Percentiles rank a stretch among this genome's conserved stretches.
phyloP scores from a whole-genome alignment of 2,113 vertebrate species.

The Dasyornis broadbenti region DNA sequence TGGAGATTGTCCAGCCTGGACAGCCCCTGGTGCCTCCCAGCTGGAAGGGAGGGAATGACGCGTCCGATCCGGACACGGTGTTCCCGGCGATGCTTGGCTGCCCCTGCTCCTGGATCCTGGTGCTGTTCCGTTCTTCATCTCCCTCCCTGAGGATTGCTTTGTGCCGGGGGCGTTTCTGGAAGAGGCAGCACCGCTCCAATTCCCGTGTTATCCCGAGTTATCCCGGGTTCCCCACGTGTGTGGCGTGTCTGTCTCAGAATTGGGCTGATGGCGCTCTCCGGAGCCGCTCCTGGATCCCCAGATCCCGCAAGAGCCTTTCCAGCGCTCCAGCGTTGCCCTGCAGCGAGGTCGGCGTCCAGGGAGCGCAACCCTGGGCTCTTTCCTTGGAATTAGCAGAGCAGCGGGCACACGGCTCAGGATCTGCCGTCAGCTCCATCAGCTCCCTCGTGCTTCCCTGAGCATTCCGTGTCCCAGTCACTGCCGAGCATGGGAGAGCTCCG shows the following conservation, averaged over 20 bases:
- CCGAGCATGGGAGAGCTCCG: background rate
- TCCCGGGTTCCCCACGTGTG: background rate
- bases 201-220: fast-evolving
- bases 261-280: fast-evolving
- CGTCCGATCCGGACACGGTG: background rate
- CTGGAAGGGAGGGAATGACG: background rate
- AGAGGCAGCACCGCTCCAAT: background rate
- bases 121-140: background rate
- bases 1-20: constrained; percentile 12
- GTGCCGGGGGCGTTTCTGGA: background rate
- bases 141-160: background rate
- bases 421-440: background rate
- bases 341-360: fast-evolving
- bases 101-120: background rate
- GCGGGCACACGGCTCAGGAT: background rate
- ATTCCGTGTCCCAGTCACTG: background rate
- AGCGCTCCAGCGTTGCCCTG: background rate
- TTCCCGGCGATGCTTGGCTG: constrained; percentile 31
- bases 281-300: background rate
- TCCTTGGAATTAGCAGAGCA: background rate
- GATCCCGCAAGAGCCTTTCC: background rate
- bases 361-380: background rate
- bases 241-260: fast-evolving
- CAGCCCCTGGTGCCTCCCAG: constrained; percentile 13
- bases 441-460: background rate